Base-by-base conservation (phyloP, 2,888 invertebrate species). In the Pharmacophagus antenor region DNA sequence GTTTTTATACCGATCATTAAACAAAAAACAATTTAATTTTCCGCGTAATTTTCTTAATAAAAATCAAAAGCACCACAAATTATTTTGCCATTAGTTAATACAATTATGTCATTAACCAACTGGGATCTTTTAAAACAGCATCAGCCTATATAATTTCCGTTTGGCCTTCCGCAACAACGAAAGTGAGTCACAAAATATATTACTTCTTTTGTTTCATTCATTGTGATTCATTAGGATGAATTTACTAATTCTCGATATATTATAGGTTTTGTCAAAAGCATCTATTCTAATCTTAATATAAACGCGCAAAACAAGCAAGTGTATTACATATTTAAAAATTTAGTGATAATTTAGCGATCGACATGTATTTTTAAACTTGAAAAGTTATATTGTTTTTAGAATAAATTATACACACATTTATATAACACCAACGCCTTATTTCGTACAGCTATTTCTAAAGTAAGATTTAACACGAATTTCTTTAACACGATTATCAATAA, bases 171-270 rank as follows among this genome's bases (percentile, higher is more conserved):
- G 18, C 20, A 50, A 27, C 49, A 54, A 50, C 31, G 44, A 50
- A 60, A 31, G 44, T 55, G 55, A 54, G 17, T 60, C 59, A 60
- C 59, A 42, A 46, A 17, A 50, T 17, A 48, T 22, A 22, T 37
- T 52, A 21, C 21, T 20, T 18, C 59, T 49, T 52, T 58, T 58
- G 53, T 58, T 44, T 41, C 23, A 53, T 20, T 2, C 21, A 42
- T 25, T 47, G 46, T 23, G 18, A 48, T 42, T 48, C n/a, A 53
- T 53, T 25, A 53, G 27, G 37, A 17, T 37, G 17, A 17, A 18
- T 49, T 3, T 27, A 6, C 23, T 49, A 22, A 47, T 22, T 21
- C 4, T 6, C n/a, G 37, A 37, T 37, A n/a, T 4, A 37, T 37
- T 37, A 3, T 37, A 37, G 37, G n/a, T n/a, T 37, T 37, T 5